Evolutionary conservation across 1,140 invertebrate species (phyloP).

Genomic region (Triops longicaudatus): DNA sequence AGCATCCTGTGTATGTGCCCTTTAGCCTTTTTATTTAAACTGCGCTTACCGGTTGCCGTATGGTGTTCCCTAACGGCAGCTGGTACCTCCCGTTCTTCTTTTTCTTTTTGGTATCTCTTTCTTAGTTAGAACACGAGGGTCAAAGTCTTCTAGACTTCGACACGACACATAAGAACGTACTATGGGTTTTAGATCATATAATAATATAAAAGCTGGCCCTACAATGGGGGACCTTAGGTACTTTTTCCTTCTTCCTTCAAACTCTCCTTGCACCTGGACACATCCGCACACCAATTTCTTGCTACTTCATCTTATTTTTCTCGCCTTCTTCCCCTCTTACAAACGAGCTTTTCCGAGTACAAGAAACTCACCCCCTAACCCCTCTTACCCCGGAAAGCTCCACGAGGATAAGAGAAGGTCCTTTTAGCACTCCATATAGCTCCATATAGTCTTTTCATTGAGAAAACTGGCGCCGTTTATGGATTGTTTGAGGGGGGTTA

Average conservation of each 20-base stretch:
- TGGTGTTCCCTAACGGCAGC: conserved; percentile 13
- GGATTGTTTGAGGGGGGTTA: not conserved
- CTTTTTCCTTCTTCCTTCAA: too few relatives aligned
- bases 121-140: not conserved
- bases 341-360: not conserved
- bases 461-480: not conserved
- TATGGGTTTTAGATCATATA: conserved; percentile 4
- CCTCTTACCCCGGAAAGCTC: not conserved
- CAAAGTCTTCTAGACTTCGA: not conserved
- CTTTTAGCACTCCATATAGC: conserved; percentile 10
- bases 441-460: not conserved
- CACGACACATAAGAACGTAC: not conserved
- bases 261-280: not conserved
- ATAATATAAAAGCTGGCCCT: not conserved
- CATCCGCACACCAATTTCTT: not conserved
- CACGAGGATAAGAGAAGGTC: conserved; percentile 1
- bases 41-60: not conserved
- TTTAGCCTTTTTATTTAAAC: not conserved
- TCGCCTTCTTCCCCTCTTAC: not conserved
- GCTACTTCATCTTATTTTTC: conserved; percentile 8
- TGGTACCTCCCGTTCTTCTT: not conserved
- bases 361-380: not conserved
- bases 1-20: conserved; percentile 5
- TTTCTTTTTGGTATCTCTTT: not conserved
- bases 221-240: not conserved